These are phyloP conservation scores for Dreissena rostriformis DNA, from an alignment of 1,140 invertebrate species.

Conservation along the genomic window DNA sequence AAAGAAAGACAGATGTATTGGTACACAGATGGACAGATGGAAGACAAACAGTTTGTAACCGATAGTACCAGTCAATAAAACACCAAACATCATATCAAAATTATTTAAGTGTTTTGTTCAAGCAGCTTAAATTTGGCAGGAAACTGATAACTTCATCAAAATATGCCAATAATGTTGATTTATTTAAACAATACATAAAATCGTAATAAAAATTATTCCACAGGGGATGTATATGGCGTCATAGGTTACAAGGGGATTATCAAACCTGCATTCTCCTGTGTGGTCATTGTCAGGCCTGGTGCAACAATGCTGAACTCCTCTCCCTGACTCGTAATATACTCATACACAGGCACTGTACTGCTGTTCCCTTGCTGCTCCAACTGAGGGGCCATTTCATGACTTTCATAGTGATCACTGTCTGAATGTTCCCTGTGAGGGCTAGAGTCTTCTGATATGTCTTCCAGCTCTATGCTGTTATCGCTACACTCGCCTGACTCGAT, in stretches of 20 bases:
- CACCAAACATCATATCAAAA: no score
- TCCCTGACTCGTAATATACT: neutral
- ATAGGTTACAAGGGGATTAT: neutral
- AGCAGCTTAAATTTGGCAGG: no score
- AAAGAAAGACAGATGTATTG: no score
- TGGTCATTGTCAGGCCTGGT: neutral
- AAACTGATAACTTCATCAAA: no score
- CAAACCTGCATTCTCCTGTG: neutral
- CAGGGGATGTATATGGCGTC: no score
- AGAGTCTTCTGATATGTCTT: neutral
- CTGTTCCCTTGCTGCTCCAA: neutral
- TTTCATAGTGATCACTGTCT: neutral
- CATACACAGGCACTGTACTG: neutral
- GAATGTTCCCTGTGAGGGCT: neutral
- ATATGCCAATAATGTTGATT: no score
- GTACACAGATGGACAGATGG: no score
- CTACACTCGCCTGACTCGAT: conserved; percentile 60
- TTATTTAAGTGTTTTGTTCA: no score
- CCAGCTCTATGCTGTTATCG: conserved; percentile 10
- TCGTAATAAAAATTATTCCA: no score
- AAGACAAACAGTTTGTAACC: no score
- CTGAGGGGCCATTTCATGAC: neutral
- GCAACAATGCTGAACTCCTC: neutral
- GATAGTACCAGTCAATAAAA: no score
- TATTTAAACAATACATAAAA: no score